Evolutionary conservation across 2,797 vertebrate species (phyloP), one percentile per base, ranked within the genome.

Genomic region (Hypotaenidia okinawae): DNA sequence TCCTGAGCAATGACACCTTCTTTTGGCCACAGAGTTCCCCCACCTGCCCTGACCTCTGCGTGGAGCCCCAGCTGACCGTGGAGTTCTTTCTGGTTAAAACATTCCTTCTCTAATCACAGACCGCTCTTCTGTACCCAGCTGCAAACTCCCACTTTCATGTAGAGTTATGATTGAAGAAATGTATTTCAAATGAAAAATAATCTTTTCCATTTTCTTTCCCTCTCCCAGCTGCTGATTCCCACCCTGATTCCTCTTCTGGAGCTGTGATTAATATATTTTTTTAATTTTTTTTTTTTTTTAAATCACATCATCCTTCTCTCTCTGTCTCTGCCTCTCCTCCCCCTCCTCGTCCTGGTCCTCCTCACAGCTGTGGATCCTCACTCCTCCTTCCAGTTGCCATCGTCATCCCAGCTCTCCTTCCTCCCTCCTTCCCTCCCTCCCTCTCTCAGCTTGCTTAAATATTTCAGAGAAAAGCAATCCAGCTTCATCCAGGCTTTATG

Each of bases 221-320:
- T 95, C 66, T 97, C 93, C 96, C 97, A 97, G 97, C 97, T 98
- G 97, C 90, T 81, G 94, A 96, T 97, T 98, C 96, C 97, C 94
- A 96, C 89, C 92, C 96, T 67, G 18, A 95, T 96, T 92, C 84
- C 84, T 93, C 57, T 83, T 97, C 94, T 97, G 92, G 94, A 96
- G 70, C 91, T 88, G 89, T 94, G 97, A 96, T 96, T 95, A 97
- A 97, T 94, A 70, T 7, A 32, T 15, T 28, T 41, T 28, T 49
- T 63, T 45, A 19, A 45, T 37, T 37, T 37, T 68, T 66, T 58
- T 45, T 63, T 66, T 21, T 27, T 58, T 22, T 7, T 21, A 35
- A 84, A 92, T 90, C 92, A 95, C 96, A 96, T 97, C 94, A 93
- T 97, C 88, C 69, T 95, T 94, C 80, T 95, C 95, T 93, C 70